phyloP scores from a whole-genome alignment of 2,797 vertebrate species.

The Melopsittacus undulatus region DNA sequence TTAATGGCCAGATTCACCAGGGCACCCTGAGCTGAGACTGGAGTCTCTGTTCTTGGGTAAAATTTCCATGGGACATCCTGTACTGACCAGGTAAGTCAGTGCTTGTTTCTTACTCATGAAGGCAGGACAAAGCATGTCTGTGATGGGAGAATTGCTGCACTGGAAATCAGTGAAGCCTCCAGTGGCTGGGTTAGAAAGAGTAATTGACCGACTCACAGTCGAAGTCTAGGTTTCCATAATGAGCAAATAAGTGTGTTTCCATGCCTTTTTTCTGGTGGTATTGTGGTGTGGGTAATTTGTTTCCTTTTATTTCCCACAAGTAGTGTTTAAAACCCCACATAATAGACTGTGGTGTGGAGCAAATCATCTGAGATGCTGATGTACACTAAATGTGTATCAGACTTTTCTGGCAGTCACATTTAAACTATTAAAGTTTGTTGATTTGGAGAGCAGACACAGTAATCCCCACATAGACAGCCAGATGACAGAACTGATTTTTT shows the following conservation, averaged over 20 bases:
- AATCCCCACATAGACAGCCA: not conserved
- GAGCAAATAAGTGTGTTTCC: not conserved
- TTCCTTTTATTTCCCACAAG: not conserved
- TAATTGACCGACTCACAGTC: not conserved
- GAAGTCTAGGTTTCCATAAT: not conserved
- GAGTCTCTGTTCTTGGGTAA: not conserved
- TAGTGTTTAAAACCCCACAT: not conserved
- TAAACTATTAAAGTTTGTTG: not conserved
- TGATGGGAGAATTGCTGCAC: not conserved
- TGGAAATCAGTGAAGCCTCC: not conserved
- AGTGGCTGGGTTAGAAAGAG: not conserved
- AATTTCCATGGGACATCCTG: not conserved
- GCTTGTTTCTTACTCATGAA: not conserved
- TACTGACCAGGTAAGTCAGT: not conserved
- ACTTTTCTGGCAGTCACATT: not conserved
- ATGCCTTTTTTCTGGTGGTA: not conserved
- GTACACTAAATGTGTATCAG: rapidly evolving
- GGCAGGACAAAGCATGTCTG: not conserved
- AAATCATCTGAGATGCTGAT: not conserved
- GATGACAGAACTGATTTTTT: not conserved
- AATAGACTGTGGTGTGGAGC: not conserved
- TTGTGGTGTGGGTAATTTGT: not conserved
- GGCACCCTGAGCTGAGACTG: not conserved
- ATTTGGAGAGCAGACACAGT: not conserved
- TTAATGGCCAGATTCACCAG: not conserved